These are phyloP conservation scores for Oscheius myriophilus DNA, from an alignment of 2,888 invertebrate species.

Conservation along the genomic window DNA sequence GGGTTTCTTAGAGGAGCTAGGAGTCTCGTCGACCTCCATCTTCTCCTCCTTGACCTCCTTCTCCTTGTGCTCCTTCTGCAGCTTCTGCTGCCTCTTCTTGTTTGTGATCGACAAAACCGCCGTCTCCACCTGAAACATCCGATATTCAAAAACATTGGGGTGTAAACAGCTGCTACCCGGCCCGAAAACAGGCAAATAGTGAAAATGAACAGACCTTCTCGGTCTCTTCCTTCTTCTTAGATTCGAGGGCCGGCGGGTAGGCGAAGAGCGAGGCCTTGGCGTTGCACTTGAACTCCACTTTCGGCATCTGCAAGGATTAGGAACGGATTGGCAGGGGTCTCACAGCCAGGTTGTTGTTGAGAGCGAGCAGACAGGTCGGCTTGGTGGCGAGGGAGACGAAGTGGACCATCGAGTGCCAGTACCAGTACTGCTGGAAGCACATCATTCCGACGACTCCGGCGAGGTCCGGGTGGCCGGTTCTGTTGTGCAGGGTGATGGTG, in stretches of 20 bases:
- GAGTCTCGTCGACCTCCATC: constrained; percentile 40
- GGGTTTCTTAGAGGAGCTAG: constrained; percentile 18
- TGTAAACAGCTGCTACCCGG: neutral
- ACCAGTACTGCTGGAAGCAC: constrained; percentile 74
- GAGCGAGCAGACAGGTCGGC: constrained; percentile 91
- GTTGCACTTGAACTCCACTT: constrained; percentile 88
- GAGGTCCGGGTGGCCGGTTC: constrained; percentile 94
- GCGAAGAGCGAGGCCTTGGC: constrained; percentile 94
- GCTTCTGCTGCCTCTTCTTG: constrained; percentile 82
- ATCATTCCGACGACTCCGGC: constrained; percentile 94
- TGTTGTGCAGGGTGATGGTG: constrained; percentile 85
- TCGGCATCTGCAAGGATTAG: constrained; percentile 75
- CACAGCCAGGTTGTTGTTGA: constrained; percentile 87
- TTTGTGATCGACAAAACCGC: constrained; percentile 96
- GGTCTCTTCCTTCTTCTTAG: constrained; percentile 96
- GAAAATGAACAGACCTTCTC: constrained; percentile 79
- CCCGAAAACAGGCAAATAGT: no score
- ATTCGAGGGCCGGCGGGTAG: constrained; percentile 94
- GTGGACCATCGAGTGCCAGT: constrained; percentile 98
- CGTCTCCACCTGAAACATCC: constrained; percentile 79
- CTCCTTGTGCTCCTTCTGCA: constrained; percentile 67
- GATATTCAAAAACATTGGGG: constrained; percentile 5
- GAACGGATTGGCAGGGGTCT: constrained; percentile 1
- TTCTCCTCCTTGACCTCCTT: constrained; percentile 34
- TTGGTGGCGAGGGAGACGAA: constrained; percentile 94